These are phyloP conservation scores for Drosophila nikananu DNA, from an alignment of 1,140 invertebrate genomes.

Conservation along the genomic window DNA sequence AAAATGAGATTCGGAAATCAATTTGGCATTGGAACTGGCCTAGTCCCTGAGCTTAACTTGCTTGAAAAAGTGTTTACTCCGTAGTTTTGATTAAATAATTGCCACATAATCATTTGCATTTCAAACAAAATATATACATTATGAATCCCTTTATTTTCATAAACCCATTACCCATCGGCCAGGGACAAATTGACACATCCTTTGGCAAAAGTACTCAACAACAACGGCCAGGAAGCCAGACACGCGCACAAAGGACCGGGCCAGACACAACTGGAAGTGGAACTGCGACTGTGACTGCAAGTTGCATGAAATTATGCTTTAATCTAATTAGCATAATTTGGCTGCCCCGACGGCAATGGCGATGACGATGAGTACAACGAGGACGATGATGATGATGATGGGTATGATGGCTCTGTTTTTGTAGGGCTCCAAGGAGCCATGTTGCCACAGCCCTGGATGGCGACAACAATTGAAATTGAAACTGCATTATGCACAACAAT, in stretches of 20 bases:
- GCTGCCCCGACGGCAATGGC: constrained; percentile 55
- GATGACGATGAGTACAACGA: constrained; percentile 34
- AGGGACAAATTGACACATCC: constrained; percentile 69
- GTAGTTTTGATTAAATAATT: not conserved
- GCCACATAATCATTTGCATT: constrained; percentile 1
- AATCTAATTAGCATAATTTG: constrained; percentile 84
- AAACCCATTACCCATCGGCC: constrained; percentile 48
- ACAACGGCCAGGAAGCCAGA: constrained; percentile 39
- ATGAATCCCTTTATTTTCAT: constrained; percentile 18
- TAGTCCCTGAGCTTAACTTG: not conserved
- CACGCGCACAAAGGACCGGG: constrained; percentile 30
- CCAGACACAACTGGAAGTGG: constrained; percentile 20
- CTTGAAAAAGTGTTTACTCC: not conserved
- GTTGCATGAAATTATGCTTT: constrained; percentile 83
- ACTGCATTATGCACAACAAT: constrained; percentile 79
- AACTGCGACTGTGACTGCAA: constrained; percentile 63
- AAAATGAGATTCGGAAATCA: constrained; percentile 38
- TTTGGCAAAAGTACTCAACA: constrained; percentile 50
- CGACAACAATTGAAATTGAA: constrained; percentile 83
- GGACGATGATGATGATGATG: constrained; percentile 30
- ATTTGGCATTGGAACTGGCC: constrained; percentile 8
- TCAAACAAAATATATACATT: not conserved
- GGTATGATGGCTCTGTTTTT: constrained; percentile 38
- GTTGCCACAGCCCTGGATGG: constrained; percentile 53
- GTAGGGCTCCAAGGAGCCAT: constrained; percentile 41